phyloP scores from a whole-genome alignment of 2,797 vertebrate genomes.

The Pampus argenteus region DNA sequence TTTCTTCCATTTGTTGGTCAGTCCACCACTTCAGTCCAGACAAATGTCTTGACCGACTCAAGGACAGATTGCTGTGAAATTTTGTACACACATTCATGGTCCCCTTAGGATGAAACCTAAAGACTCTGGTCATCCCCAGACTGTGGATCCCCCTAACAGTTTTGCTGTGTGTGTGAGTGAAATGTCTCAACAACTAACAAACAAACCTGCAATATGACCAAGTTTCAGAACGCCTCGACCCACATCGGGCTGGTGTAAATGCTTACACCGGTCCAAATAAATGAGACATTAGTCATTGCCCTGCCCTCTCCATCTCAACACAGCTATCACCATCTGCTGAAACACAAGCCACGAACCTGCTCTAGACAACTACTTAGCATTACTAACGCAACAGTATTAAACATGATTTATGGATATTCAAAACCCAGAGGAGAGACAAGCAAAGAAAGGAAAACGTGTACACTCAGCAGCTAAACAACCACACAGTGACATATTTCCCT shows the following conservation, averaged over 20 bases:
- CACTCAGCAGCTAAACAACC: not conserved
- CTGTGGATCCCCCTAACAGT: too few relatives aligned
- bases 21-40: too few relatives aligned
- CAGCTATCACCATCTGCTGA: conserved; percentile 45
- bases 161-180: too few relatives aligned
- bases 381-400: conserved; percentile 32
- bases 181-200: too few relatives aligned
- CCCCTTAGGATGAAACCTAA: too few relatives aligned
- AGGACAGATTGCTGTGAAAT: too few relatives aligned
- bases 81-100: too few relatives aligned
- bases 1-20: too few relatives aligned
- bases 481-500: conserved; percentile 4
- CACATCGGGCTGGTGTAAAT: conserved; percentile 53
- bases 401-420: conserved; percentile 25
- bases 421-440: not conserved
- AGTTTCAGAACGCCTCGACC: conserved; percentile 54
- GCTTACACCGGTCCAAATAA: conserved; percentile 47
- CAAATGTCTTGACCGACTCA: too few relatives aligned
- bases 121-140: too few relatives aligned
- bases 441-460: not conserved
- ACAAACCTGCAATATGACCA: too few relatives aligned
- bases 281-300: conserved; percentile 59
- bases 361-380: conserved; percentile 11
- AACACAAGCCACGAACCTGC: conserved; percentile 42
- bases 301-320: conserved; percentile 39